Percentiles rank a stretch among this genome's conserved stretches.
Evolutionary conservation across 2,797 vertebrate genomes (phyloP).

Genomic region (Sciurus carolinensis): DNA sequence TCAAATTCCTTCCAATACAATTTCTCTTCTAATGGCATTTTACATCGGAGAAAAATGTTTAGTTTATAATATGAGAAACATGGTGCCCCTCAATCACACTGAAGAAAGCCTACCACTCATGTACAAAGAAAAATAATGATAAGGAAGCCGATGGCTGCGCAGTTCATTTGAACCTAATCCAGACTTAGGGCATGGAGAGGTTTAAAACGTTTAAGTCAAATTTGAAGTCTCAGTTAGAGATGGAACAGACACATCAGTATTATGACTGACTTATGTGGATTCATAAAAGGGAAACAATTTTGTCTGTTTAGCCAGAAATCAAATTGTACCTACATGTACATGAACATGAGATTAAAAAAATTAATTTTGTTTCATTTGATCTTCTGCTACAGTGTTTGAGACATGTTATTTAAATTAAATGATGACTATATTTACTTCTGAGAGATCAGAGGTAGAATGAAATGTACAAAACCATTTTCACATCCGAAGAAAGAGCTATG

Average conservation of each 20-base stretch:
- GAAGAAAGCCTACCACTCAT: neutral
- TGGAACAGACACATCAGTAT: neutral
- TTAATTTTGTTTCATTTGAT: neutral
- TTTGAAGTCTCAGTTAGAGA: neutral
- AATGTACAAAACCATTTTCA: neutral
- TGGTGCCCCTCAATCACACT: neutral
- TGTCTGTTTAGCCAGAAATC: neutral
- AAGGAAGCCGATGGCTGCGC: neutral
- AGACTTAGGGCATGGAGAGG: neutral
- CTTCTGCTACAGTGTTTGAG: neutral
- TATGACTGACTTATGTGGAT: neutral
- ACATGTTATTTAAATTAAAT: neutral
- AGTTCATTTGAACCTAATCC: neutral
- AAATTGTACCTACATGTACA: neutral
- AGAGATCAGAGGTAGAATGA: neutral
- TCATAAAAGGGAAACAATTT: neutral
- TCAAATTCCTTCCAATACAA: neutral
- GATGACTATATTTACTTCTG: neutral
- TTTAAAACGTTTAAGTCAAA: neutral
- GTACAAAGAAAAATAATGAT: neutral
- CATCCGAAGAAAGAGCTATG: conserved; percentile 1
- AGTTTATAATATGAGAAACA: neutral
- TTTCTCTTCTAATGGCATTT: neutral
- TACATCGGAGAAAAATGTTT: neutral
- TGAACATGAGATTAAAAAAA: neutral